Base-by-base conservation (phyloP, 2,888 invertebrate genomes). In the Mycalesis mineus region DNA sequence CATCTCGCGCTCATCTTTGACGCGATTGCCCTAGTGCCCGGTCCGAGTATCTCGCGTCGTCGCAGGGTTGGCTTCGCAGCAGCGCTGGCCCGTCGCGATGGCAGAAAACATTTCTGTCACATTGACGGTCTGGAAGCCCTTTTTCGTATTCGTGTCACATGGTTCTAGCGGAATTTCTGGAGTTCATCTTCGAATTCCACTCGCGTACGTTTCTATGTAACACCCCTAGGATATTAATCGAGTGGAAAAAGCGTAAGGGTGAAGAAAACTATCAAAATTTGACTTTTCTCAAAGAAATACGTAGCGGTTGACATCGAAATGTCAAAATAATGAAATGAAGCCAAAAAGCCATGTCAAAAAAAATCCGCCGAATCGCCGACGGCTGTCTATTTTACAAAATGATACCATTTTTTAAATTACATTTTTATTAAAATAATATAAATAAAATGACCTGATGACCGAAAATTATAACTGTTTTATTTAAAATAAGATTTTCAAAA, bases 71-170 rank as follows among this genome's bases (percentile, higher is more conserved):
- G 80, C 74, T 82, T 76, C 78, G 80, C 77, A 69, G 78, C 81
- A 75, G 80, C 82, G 80, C 77, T 82, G 82, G 79, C 73, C 80
- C 80, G 88, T 84, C 86, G 81, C 69, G 85, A 87, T 87, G 84
- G 87, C 85, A 88, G 86, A 87, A 89, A 88, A 89, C 88, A 89
- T 89, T 84, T 88, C 88, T 88, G 88, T 88, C 88, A 89, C 88
- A 88, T 87, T 88, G 88, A 88, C 88, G 87, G 81, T 88, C 84
- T 86, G 85, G 83, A 84, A 85, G 82, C 82, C 82, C 84, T 85
- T 86, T 88, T 88, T 88, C 86, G 88, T 88, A 89, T 88, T 88
- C 88, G 88, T 89, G 88, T 89, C 88, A 88, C 89, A 89, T 89
- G 89, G 81, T 85, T 88, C 82, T 87, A 77, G 82, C 74, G 75